Conservation (phyloP, 2,888 invertebrate species). For the Drosophila hawaiiensis region DNA sequence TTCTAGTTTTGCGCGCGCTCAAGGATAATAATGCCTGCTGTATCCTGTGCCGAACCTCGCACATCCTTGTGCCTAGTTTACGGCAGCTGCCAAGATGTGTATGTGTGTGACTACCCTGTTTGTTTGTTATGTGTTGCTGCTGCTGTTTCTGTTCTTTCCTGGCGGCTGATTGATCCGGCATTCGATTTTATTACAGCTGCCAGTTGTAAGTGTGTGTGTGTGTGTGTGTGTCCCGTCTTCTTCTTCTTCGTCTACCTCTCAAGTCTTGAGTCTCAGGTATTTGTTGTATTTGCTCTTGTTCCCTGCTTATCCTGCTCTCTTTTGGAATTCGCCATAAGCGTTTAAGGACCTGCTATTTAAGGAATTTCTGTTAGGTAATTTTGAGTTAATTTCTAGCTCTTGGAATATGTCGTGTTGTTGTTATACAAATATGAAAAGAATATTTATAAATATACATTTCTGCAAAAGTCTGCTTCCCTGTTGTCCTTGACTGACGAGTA, state of each 20-base stretch:
- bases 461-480: background rate
- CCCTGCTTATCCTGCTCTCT: slow-evolving; percentile 20
- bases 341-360: background rate
- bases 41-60: slow-evolving; percentile 50
- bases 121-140: slow-evolving; percentile 40
- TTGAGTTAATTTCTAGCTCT: background rate
- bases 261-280: slow-evolving; percentile 36
- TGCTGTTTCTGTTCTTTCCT: slow-evolving; percentile 56
- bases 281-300: slow-evolving; percentile 20
- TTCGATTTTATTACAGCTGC: slow-evolving; percentile 75
- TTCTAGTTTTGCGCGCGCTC: slow-evolving; percentile 45
- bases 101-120: slow-evolving; percentile 46
- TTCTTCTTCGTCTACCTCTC: slow-evolving; percentile 4
- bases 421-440: background rate
- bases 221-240: slow-evolving; percentile 9
- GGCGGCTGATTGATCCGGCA: slow-evolving; percentile 68
- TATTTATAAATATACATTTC: background rate
- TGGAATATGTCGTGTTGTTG: background rate
- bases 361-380: background rate
- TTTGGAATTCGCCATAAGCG: slow-evolving; percentile 33
- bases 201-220: background rate
- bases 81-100: slow-evolving; percentile 66
- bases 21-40: slow-evolving; percentile 47
- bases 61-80: slow-evolving; percentile 66
- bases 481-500: background rate